A percentile compares a stretch with the other conserved stretches of the same genome.
These are phyloP conservation scores for Tetragonula clypearis DNA, from an alignment of 1,140 invertebrate species.

Conservation along the genomic window DNA sequence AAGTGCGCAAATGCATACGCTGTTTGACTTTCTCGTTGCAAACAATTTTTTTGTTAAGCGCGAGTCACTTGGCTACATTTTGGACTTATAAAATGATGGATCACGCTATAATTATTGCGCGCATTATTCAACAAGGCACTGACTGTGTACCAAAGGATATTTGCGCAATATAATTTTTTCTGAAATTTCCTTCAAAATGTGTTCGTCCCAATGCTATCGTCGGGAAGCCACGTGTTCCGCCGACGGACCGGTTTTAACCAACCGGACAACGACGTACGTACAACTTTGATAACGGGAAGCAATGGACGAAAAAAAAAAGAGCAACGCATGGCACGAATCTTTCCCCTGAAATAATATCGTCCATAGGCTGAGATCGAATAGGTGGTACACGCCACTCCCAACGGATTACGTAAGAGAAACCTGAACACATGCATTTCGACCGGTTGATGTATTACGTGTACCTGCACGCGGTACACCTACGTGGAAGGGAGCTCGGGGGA, in stretches of 20 bases:
- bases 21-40: neutral
- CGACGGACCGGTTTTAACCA: conserved; percentile 1
- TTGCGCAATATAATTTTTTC: neutral
- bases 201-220: neutral
- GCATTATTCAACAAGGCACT: neutral
- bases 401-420: conserved; percentile 60
- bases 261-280: neutral
- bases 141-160: neutral
- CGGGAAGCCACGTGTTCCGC: neutral
- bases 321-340: neutral
- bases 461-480: conserved; percentile 56
- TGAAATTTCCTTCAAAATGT: neutral
- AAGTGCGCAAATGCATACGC: neutral
- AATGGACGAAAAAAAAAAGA: neutral
- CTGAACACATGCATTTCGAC: conserved; percentile 48
- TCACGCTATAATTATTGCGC: no score
- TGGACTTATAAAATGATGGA: neutral
- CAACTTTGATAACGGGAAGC: neutral
- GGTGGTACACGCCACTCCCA: conserved; percentile 60
- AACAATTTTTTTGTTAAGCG: no score
- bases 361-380: neutral
- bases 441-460: conserved; percentile 61
- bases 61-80: neutral
- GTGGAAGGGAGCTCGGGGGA: conserved; percentile 36
- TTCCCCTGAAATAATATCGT: conserved; percentile 9